Conservation (phyloP, 1,140 invertebrate species). For the Oreohelix idahoensis region DNA sequence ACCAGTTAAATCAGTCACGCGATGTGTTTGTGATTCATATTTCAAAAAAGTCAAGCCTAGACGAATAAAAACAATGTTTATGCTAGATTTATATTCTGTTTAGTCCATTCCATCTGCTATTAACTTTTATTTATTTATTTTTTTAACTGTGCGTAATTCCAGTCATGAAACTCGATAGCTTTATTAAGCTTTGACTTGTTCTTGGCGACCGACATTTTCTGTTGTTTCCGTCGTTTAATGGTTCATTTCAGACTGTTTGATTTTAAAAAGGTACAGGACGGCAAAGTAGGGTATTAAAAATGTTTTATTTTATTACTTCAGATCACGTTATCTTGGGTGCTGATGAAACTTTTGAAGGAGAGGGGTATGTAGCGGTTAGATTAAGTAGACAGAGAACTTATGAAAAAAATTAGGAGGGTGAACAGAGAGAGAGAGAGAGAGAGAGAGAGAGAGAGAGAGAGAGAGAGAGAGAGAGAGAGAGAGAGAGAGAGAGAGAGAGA, state of each 20-base stretch:
- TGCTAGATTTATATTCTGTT: neutral
- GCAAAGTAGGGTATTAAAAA: no score
- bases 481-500: neutral
- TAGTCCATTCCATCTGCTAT: neutral
- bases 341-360: no score
- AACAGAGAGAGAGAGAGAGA: neutral
- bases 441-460: slow-evolving; percentile 4
- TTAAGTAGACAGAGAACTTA: no score
- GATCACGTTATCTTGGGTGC: no score
- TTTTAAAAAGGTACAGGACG: no score
- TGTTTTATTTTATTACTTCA: no score
- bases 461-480: neutral
- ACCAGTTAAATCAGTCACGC: neutral
- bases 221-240: neutral
- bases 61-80: neutral
- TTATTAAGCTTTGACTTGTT: neutral
- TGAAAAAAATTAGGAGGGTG: no score
- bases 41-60: neutral
- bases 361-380: no score
- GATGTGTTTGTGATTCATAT: neutral
- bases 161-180: neutral
- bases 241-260: neutral
- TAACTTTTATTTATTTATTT: neutral
- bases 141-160: neutral
- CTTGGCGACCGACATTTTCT: neutral